Evolutionary conservation across 2,113 vertebrate genomes (phyloP).

Genomic region (Procavia capensis): DNA sequence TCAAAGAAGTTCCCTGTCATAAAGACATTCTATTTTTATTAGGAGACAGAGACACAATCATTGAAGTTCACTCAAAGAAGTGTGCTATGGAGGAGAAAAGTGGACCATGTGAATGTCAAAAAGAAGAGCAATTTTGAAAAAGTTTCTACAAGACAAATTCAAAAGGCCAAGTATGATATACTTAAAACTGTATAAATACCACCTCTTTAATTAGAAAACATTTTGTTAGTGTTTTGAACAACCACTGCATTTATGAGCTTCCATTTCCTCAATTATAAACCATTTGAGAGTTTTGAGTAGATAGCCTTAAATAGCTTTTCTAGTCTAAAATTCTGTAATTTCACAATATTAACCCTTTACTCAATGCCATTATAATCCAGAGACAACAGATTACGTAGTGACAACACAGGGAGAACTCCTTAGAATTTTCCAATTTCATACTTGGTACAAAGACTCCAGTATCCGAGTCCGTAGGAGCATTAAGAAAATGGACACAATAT

Average conservation of each 20-base stretch:
- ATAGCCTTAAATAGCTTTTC: not conserved
- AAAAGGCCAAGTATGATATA: not conserved
- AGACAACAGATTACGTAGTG: not conserved
- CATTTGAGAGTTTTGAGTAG: not conserved
- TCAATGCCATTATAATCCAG: not conserved
- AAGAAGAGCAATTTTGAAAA: not conserved
- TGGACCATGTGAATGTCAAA: not conserved
- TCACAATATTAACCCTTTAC: not conserved
- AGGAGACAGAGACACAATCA: not conserved
- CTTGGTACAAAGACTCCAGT: not conserved
- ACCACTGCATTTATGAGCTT: not conserved
- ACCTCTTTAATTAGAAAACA: slow-evolving; percentile 18
- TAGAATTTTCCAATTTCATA: not conserved
- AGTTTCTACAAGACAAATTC: not conserved
- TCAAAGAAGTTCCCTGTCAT: not conserved
- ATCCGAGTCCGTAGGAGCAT: not conserved
- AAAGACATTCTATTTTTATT: not conserved
- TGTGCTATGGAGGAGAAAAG: not conserved
- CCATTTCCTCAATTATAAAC: not conserved
- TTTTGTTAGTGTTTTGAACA: not conserved
- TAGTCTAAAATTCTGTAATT: not conserved
- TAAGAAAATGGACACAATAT: not conserved
- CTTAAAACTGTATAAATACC: not conserved
- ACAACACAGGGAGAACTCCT: not conserved
- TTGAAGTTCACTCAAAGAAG: not conserved